Evolutionary conservation across 2,888 invertebrate species (phyloP).

Genomic region (Crocallis elinguaria): DNA sequence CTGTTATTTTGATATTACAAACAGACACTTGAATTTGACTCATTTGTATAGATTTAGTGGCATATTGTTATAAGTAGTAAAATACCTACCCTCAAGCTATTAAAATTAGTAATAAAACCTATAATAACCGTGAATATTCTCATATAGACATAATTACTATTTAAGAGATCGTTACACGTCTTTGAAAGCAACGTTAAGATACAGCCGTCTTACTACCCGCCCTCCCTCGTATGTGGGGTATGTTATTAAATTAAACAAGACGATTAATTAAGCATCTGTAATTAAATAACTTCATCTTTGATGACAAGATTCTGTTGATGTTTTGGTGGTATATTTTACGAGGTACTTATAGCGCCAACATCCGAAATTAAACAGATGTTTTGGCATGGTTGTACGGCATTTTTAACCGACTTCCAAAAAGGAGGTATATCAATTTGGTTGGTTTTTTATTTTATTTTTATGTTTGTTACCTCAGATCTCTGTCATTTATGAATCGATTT

Average conservation of each 20-base stretch:
- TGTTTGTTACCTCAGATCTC: too few relatives aligned
- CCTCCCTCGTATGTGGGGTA: neutral
- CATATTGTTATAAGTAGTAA: neutral
- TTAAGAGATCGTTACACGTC: slow-evolving; percentile 35
- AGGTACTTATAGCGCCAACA: too few relatives aligned
- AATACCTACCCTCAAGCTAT: neutral
- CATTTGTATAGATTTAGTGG: too few relatives aligned
- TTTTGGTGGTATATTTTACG: neutral
- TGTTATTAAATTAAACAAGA: slow-evolving; percentile 34
- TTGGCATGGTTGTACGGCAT: too few relatives aligned
- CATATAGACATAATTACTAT: slow-evolving; percentile 17
- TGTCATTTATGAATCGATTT: too few relatives aligned
- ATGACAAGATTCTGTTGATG: neutral
- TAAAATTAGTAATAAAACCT: neutral
- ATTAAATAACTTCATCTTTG: slow-evolving; percentile 5
- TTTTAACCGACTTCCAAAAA: too few relatives aligned
- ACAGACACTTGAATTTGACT: too few relatives aligned
- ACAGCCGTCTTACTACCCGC: slow-evolving; percentile 38
- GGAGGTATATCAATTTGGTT: too few relatives aligned
- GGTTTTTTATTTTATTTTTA: too few relatives aligned
- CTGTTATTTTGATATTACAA: too few relatives aligned
- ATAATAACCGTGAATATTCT: neutral
- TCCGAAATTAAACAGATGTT: too few relatives aligned
- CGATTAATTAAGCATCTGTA: slow-evolving; percentile 35
- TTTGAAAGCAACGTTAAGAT: slow-evolving; percentile 48